A percentile compares a stretch with the other conserved stretches of the same genome.
Evolutionary conservation across 2,113 vertebrate species (phyloP).

Genomic region (Clarias batrachus): DNA sequence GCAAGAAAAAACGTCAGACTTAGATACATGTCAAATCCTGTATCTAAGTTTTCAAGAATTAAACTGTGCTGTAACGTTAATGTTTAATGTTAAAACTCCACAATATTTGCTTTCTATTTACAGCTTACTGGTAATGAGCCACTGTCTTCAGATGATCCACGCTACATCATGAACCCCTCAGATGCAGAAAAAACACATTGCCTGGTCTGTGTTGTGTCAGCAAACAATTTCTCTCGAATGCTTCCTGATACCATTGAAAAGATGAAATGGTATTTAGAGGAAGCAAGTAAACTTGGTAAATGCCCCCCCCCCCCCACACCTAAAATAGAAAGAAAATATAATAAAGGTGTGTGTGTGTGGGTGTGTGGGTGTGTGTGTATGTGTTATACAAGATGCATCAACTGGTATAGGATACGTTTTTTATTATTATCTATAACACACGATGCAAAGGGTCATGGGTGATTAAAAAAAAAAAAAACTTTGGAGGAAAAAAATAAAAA

Average conservation of each 20-base stretch:
- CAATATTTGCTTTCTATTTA: background rate
- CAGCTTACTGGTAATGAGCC: background rate
- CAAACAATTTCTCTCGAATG: background rate
- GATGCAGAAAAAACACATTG: background rate
- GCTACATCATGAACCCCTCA: background rate
- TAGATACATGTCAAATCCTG: too few relatives aligned
- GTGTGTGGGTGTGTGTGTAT: background rate
- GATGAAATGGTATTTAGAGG: background rate
- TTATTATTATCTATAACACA: too few relatives aligned
- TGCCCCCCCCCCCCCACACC: too few relatives aligned
- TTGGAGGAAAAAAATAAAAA: too few relatives aligned
- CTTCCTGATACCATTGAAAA: too few relatives aligned
- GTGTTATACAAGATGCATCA: background rate
- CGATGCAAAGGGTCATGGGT: background rate
- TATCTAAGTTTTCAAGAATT: too few relatives aligned
- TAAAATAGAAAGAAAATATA: background rate
- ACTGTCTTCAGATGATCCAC: background rate
- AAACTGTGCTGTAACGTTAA: too few relatives aligned
- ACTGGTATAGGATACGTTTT: background rate
- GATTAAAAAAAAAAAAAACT: too few relatives aligned
- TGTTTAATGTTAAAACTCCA: background rate
- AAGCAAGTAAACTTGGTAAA: background rate
- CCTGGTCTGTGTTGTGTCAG: slow-evolving; percentile 3
- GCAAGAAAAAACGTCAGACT: background rate
- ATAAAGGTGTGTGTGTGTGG: background rate